Conservation (phyloP, 2,888 invertebrate genomes). For the Ypsolopha scabrella region DNA sequence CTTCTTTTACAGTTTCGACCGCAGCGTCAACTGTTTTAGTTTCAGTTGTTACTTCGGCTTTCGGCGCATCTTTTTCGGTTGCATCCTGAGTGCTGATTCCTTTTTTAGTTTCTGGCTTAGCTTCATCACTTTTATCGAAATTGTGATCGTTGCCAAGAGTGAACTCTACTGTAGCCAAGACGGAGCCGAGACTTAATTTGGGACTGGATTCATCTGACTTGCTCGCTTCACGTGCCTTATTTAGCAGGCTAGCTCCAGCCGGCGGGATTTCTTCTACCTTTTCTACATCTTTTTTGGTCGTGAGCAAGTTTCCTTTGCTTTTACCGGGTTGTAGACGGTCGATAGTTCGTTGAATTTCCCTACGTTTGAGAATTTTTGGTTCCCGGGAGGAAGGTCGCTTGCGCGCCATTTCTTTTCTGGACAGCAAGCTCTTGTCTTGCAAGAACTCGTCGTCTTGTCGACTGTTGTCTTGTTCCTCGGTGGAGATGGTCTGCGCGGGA, state of each 20-base stretch:
- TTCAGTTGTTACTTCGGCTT: constrained; percentile 23
- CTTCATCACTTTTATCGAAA: constrained; percentile 49
- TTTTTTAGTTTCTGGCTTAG: constrained; percentile 15
- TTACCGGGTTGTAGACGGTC: constrained; percentile 88
- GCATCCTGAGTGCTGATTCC: constrained; percentile 8
- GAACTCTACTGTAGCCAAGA: constrained; percentile 79
- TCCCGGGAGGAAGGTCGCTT: constrained; percentile 60
- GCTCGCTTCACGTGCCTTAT: constrained; percentile 70
- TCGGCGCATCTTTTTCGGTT: constrained; percentile 8
- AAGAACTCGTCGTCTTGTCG: constrained; percentile 51
- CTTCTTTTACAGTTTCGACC: constrained; percentile 37
- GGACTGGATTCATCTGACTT: constrained; percentile 79
- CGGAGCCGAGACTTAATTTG: constrained; percentile 87
- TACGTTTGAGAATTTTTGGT: constrained; percentile 57
- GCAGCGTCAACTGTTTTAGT: constrained; percentile 27
- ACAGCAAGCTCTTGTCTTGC: constrained; percentile 37
- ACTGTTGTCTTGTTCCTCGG: constrained; percentile 71
- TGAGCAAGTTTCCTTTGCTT: constrained; percentile 86
- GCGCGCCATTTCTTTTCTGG: constrained; percentile 53
- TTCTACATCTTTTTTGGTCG: constrained; percentile 68
- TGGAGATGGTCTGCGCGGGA: constrained; percentile 75
- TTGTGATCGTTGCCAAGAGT: constrained; percentile 75
- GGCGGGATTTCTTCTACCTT: constrained; percentile 72
- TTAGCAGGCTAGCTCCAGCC: constrained; percentile 43
- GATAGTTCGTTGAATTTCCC: constrained; percentile 85